A percentile compares a stretch with the other conserved stretches of the same genome.
Conservation (phyloP, 2,797 vertebrate genomes). For the Tapirus indicus region DNA sequence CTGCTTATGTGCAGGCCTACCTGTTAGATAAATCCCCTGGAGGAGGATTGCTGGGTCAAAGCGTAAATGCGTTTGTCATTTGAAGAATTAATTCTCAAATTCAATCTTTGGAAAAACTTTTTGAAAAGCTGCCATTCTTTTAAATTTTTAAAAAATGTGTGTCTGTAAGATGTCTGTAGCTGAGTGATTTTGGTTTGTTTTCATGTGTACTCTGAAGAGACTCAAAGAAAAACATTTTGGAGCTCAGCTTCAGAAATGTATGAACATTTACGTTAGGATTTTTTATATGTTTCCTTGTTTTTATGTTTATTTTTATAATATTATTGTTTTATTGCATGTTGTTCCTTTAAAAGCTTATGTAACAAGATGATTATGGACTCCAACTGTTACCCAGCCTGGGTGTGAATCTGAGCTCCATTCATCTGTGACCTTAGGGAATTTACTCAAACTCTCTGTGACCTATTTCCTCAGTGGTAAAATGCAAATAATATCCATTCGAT, state of each 20-base stretch:
- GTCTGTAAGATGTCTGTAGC: not conserved
- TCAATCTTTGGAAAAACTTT: slow-evolving; percentile 35
- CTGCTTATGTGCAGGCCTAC: not conserved
- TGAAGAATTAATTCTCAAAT: slow-evolving; percentile 48
- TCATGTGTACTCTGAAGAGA: not conserved
- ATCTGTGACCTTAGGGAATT: not conserved
- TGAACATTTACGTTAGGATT: not conserved
- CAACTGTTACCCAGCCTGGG: not conserved
- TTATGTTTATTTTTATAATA: not conserved
- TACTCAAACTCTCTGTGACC: not conserved
- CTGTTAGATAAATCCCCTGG: not conserved
- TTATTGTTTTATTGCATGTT: not conserved
- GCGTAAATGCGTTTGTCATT: not conserved
- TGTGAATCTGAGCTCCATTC: not conserved
- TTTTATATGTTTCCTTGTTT: not conserved
- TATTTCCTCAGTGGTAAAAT: not conserved
- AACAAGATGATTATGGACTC: not conserved
- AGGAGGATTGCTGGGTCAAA: not conserved
- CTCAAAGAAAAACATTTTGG: not conserved
- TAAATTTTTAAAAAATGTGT: not conserved
- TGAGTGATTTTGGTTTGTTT: not conserved
- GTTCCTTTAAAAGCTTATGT: not conserved
- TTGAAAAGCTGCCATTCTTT: not conserved
- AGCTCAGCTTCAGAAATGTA: not conserved
- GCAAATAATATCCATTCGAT: not conserved